Evolutionary conservation across 2,797 vertebrate genomes (phyloP).

Genomic region (Lagocephalus sceleratus): DNA sequence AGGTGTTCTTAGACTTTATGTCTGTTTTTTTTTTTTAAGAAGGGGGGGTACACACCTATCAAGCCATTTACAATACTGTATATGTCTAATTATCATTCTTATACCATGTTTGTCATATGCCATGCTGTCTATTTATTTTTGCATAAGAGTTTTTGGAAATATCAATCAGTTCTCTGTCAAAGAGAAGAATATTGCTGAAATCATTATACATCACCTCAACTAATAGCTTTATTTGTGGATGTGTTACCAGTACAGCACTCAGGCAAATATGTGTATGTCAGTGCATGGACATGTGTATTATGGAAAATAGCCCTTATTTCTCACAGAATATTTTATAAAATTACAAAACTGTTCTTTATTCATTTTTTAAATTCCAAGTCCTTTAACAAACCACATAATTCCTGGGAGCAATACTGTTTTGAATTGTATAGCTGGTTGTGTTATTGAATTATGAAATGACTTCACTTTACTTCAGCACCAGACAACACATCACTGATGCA

Average conservation of each 20-base stretch:
- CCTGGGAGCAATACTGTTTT: conserved; percentile 66
- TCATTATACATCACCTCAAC: conserved; percentile 51
- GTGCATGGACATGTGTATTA: conserved; percentile 47
- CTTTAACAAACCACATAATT: not conserved
- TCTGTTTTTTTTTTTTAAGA: too few relatives aligned
- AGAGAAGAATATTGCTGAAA: conserved; percentile 39
- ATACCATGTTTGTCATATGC: too few relatives aligned
- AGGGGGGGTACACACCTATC: too few relatives aligned
- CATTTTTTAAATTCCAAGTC: not conserved
- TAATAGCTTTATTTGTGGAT: conserved; percentile 57
- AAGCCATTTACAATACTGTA: too few relatives aligned
- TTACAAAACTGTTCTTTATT: conserved; percentile 1
- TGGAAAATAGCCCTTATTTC: conserved; percentile 37
- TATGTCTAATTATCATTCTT: too few relatives aligned
- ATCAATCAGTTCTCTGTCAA: conserved; percentile 27
- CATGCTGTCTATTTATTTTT: too few relatives aligned
- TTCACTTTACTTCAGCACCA: conserved; percentile 24
- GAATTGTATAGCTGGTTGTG: conserved; percentile 33
- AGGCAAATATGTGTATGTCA: conserved; percentile 42
- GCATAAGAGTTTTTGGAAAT: not conserved
- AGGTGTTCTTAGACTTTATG: too few relatives aligned
- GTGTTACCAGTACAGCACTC: conserved; percentile 60
- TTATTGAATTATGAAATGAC: conserved; percentile 26
- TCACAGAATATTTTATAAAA: conserved; percentile 32
- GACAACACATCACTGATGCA: conserved; percentile 51